A percentile compares a stretch with the other conserved stretches of the same genome.
Evolutionary conservation across 2,888 invertebrate genomes (phyloP).

Genomic region (Hoplodrina blanda): DNA sequence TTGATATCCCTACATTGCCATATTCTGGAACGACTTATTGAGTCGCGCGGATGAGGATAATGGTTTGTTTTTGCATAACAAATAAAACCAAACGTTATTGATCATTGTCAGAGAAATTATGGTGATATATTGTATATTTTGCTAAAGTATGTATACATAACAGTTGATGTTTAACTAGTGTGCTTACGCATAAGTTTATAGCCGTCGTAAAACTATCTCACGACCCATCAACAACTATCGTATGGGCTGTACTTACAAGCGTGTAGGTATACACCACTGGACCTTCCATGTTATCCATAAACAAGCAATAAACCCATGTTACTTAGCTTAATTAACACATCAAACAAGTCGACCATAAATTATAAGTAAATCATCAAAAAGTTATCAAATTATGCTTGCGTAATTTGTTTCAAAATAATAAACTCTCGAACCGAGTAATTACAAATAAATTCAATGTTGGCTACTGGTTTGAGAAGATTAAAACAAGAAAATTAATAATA

Average conservation of each 20-base stretch:
- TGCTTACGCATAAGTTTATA: slow-evolving; percentile 44
- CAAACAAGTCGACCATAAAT: neutral
- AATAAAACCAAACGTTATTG: slow-evolving; percentile 11
- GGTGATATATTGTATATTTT: neutral
- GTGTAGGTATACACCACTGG: neutral
- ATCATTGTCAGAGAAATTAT: neutral
- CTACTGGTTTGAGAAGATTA: slow-evolving; percentile 36
- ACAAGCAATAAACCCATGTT: slow-evolving; percentile 31
- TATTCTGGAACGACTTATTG: slow-evolving; percentile 12
- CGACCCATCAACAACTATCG: slow-evolving; percentile 32
- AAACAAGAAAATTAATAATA: slow-evolving; percentile 41
- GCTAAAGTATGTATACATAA: neutral
- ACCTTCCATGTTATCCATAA: slow-evolving; percentile 21
- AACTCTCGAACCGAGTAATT: slow-evolving; percentile 45
- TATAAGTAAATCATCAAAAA: slow-evolving; percentile 35
- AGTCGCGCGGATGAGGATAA: neutral
- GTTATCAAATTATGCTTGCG: slow-evolving; percentile 11
- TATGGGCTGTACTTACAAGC: neutral
- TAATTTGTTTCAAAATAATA: slow-evolving; percentile 39
- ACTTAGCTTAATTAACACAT: slow-evolving; percentile 24
- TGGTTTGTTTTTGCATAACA: slow-evolving; percentile 4
- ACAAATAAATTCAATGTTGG: slow-evolving; percentile 54
- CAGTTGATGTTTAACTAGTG: slow-evolving; percentile 7
- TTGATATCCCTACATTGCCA: slow-evolving; percentile 3
- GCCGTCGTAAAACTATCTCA: slow-evolving; percentile 52